Evolutionary conservation across 1,140 invertebrate genomes (phyloP), one percentile per base, ranked within the genome.

Genomic region (Ips typographus): DNA sequence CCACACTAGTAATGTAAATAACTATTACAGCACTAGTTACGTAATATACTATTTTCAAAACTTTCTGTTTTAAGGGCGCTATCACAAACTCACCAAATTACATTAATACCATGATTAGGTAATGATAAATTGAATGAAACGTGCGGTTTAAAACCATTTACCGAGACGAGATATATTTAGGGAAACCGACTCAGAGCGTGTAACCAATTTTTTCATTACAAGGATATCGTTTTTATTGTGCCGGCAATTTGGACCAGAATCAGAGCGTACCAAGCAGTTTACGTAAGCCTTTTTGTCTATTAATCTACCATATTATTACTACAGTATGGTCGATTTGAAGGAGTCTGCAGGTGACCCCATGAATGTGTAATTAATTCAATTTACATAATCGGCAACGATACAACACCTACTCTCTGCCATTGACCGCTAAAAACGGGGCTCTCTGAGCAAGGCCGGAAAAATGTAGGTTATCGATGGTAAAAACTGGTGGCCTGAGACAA

Each of bases 371-470:
- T 47, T 6, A 47, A 22, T 22, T 22, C 22, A n/a, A 59, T 59
- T 59, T 59, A 59, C 57, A 40, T 59, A 59, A 49, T 36, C 3
- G 6, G 44, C 22, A 49, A 49, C 44, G 44, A 62, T 49, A 62
- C 22, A 22, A 22, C 22, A 22, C 22, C 22, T 22, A 49, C 8
- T 8, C 39, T 22, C 60, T 62, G 60, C 42, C 60, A 62, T 49
- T 49, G 60, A 62, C 60, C 60, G 44, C 60, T 51, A 62, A 62
- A 41, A 44, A 40, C 8, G 8, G 57, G 53, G 40, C 57, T 59
- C 57, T n/a, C 36, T 22, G 22, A 22, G 7, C 60, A 62, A 62
- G 60, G 60, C 39, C 60, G 22, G 4, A 40, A 36, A 44, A 37
- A 62, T 62, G 42, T 62, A 40, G 60, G 60, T 62, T 38, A 62